Base-by-base conservation (phyloP, 2,113 vertebrate species). In the Physeter macrocephalus region DNA sequence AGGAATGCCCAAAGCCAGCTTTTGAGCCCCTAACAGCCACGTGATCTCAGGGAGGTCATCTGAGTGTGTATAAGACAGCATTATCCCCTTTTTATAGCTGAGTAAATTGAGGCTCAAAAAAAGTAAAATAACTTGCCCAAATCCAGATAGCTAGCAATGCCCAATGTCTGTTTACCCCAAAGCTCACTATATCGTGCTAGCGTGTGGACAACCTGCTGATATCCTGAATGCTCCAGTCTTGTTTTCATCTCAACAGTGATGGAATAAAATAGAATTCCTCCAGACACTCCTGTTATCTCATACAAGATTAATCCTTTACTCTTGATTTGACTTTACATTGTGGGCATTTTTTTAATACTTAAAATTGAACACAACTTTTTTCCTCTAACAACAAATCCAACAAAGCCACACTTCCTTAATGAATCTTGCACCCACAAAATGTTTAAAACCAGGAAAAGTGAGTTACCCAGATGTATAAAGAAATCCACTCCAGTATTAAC, bases 361-460 rank as follows among this genome's bases (percentile, higher is more conserved):
- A 67, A 93, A 89, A 88, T n/a, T 34, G 39, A 90, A 80, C 2
- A 31, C 29, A 61, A 96, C 43, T 94, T 88, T 88, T 81, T 29
- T 10, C 88, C 94, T 97, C 96, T 93, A 5, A 93, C 97, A 95
- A 77, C 18, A 83, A 98, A 90, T 78, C 41, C 75, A 97, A 94
- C 64, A 88, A 97, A 94, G n/a, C 46, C 77, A 43, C 8, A 95
- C 93, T 97, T 93, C 90, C 64, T 78, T 96, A 94, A 85, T 96
- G 93, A 95, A 97, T 62, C 61, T 92, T 90, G 31, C 72, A 97
- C 93, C 96, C 87, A 80, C 13, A 54, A 43, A 86, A 88, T 67
- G 46, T 83, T 95, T 80, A 64, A 97, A 98, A 77, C 31, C 43
- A 82, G 75, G 41, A 31, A 88, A 95, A 85, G 12, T 43, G 11